Evolutionary conservation across 2,797 vertebrate species (phyloP).

Genomic region (Channa striata): DNA sequence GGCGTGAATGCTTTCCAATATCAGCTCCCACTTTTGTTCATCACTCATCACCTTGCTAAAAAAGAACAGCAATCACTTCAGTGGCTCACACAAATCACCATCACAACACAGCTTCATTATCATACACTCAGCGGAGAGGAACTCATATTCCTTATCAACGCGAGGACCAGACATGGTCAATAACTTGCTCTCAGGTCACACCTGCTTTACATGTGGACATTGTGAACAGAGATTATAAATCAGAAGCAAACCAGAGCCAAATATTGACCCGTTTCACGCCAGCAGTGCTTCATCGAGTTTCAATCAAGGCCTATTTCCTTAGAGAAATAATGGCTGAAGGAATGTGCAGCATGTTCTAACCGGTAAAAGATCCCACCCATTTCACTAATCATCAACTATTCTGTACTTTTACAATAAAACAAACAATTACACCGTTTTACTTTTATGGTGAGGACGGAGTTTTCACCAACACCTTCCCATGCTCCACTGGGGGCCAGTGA

Average conservation of each 20-base stretch:
- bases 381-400: slow-evolving; percentile 10
- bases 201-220: slow-evolving; percentile 27
- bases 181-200: slow-evolving; percentile 23
- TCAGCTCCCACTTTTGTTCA: slow-evolving; percentile 19
- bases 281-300: slow-evolving; percentile 47
- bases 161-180: slow-evolving; percentile 10
- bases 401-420: neutral
- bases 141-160: slow-evolving; percentile 31
- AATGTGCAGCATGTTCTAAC: neutral
- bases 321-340: slow-evolving; percentile 5
- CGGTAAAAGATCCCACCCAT: neutral
- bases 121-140: slow-evolving; percentile 6
- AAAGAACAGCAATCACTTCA: slow-evolving; percentile 54
- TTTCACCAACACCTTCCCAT: slow-evolving; percentile 40
- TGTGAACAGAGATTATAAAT: slow-evolving; percentile 30
- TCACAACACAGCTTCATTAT: slow-evolving; percentile 32
- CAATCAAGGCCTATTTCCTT: slow-evolving; percentile 38
- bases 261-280: slow-evolving; percentile 29
- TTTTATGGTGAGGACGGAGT: slow-evolving; percentile 2
- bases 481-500: neutral
- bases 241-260: slow-evolving; percentile 16
- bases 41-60: slow-evolving; percentile 16
- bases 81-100: slow-evolving; percentile 44
- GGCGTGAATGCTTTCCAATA: slow-evolving; percentile 30
- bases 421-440: slow-evolving; percentile 3